These are phyloP conservation scores for Ctena decussata DNA, from an alignment of 2,888 invertebrate genomes.

Conservation along the genomic window DNA sequence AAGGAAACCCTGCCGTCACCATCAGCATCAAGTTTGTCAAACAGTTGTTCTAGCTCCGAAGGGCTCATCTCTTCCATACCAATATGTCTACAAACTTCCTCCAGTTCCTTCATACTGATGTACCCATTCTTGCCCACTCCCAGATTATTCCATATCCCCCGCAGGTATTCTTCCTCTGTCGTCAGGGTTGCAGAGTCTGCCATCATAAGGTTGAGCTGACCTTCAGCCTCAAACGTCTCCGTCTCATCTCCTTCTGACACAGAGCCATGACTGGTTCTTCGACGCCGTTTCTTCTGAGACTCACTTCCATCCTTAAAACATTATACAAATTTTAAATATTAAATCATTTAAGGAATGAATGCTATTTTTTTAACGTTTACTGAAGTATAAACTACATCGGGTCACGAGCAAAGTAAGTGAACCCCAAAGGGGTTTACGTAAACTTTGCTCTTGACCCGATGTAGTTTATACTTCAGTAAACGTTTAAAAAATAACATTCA, in stretches of 20 bases:
- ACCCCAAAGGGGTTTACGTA: no score
- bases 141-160: conserved; percentile 90
- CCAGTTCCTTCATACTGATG: conserved; percentile 90
- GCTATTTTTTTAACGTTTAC: no score
- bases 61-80: conserved; percentile 89
- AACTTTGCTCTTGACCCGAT: no score
- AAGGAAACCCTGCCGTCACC: conserved; percentile 90
- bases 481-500: no score
- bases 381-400: no score
- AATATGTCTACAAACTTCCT: conserved; percentile 90
- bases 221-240: conserved; percentile 81
- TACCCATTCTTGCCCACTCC: conserved; percentile 90
- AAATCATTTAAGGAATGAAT: no score
- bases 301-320: conserved; percentile 55
- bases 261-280: conserved; percentile 33
- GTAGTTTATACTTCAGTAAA: no score
- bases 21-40: conserved; percentile 90
- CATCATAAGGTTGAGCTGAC: conserved; percentile 77
- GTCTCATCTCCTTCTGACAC: conserved; percentile 56
- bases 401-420: no score
- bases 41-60: conserved; percentile 89
- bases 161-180: conserved; percentile 89
- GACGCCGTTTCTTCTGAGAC: conserved; percentile 46
- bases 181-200: conserved; percentile 68
- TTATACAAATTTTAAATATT: no score